Evolutionary conservation across 2,113 vertebrate species (phyloP).

Genomic region (Semicossyphus pulcher): DNA sequence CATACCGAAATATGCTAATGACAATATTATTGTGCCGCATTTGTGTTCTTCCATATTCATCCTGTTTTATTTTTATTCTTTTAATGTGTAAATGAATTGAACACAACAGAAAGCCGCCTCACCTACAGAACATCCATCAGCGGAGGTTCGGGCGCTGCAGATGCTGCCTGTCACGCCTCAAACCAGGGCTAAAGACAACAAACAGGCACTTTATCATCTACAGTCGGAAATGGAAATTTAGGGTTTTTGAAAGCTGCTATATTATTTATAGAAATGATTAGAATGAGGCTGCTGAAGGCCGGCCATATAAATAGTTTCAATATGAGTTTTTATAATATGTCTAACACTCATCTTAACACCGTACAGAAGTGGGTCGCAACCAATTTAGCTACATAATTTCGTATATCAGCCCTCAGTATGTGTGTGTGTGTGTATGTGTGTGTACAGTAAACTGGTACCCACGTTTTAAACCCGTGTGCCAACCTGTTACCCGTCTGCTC

Average conservation of each 20-base stretch:
- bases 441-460: background rate
- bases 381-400: too few relatives aligned
- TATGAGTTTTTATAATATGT: background rate
- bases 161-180: conserved; percentile 5
- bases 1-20: conserved; percentile 60
- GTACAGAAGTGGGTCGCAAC: background rate
- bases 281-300: background rate
- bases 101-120: conserved; percentile 18
- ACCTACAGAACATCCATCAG: conserved; percentile 29
- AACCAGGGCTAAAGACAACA: background rate
- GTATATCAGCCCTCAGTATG: too few relatives aligned
- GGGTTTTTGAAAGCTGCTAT: background rate
- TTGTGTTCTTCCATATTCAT: conserved; percentile 61
- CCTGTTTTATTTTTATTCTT: conserved; percentile 36
- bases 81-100: conserved; percentile 68
- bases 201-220: background rate
- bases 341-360: background rate
- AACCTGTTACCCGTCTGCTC: conserved; percentile 44
- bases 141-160: background rate
- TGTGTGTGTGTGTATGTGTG: background rate
- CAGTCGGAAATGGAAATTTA: background rate
- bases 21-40: conserved; percentile 39
- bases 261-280: background rate
- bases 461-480: conserved; percentile 10
- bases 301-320: too few relatives aligned